Evolutionary conservation across 2,113 vertebrate genomes (phyloP), one percentile per base, ranked within the genome.

Genomic region (Oplegnathus fasciatus): DNA sequence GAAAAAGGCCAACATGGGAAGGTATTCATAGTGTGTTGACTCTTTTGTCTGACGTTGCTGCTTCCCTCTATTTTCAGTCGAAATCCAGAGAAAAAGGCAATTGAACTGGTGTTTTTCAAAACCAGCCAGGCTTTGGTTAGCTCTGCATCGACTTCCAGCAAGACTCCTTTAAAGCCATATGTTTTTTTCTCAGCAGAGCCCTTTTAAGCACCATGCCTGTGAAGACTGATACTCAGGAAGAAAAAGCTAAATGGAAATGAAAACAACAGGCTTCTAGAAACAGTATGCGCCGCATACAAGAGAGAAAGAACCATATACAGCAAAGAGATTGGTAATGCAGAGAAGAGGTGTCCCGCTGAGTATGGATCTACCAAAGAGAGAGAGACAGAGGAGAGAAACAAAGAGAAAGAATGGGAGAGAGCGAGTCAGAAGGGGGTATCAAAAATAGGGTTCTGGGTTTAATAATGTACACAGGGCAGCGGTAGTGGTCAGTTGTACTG

Each of bases 381-480:
- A 37, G 54, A 20, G 55, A 37, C 34, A 52, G 10, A 64, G 2
- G 37, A 46, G 62, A 6, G 44, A 58, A 37, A 66, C 9, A 72
- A 2, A 80, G 28, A 30, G 32, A 44, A 48, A 71, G 58, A 68
- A 66, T 58, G 28, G 55, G 58, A 30, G 64, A 70, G 34, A 46
- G 42, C 0, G 2, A 67, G 60, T 65, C 15, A 66, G 72, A 20
- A 64, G 80, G 52, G 76, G 74, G 75, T 68, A 77, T 85, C 80
- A 78, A 87, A 87, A 85, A 86, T 76, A 42, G 24, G 70, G 18
- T 74, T 79, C 6, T 73, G 89, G 78, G 58, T 91, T 93, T 89
- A 92, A 91, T 93, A 89, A 93, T 88, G 83, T 84, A 86, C 86
- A 89, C 61, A 26, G 78, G 80, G 70, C 78, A 84, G 85, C 65